Evolutionary conservation across 2,797 vertebrate genomes (phyloP), one percentile per base, ranked within the genome.

Genomic region (Gorsachius magnificus): DNA sequence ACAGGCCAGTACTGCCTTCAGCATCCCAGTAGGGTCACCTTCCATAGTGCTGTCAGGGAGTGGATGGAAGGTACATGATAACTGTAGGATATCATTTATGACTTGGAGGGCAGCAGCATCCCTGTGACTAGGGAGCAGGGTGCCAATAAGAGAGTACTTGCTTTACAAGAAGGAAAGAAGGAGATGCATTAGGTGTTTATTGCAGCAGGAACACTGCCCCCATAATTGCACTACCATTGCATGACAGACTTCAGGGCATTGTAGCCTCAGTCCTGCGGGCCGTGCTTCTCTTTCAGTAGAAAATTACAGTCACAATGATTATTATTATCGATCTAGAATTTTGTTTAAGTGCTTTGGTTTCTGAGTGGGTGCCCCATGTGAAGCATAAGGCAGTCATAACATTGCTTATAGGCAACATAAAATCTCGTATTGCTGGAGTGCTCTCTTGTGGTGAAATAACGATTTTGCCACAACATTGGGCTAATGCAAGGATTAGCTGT

Each of bases 391-490:
- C 90, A 51, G 48, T 81, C 69, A 60, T 94, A 71, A 94, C 83
- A 86, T 66, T 84, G 66, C 90, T 75, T 83, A 45, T 31, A 90
- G 77, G 75, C 78, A 70, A 64, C 75, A 66, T 88, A 71, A 91
- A 91, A 76, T 97, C 90, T 93, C 65, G 63, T 64, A 93, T 96
- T 97, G 92, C 89, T 97, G 88, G 95, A 97, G 97, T 97, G 97
- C 97, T 96, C 97, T 96, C 97, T 97, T 97, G 97, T 97, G 97
- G 97, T 95, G 94, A 95, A 97, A 88, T 91, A 86, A 96, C 1
- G 90, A 90, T 95, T 96, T 92, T 92, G 91, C 76, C 88, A 70
- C 83, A 66, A 13, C 41, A 17, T 5, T 70, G 66, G 68, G 54
- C 69, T 96, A 76, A 94, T 87, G 84, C 48, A 57, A 66, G 57